Evolutionary conservation across 1,140 invertebrate genomes (phyloP).

Genomic region (Drosophila asahinai): DNA sequence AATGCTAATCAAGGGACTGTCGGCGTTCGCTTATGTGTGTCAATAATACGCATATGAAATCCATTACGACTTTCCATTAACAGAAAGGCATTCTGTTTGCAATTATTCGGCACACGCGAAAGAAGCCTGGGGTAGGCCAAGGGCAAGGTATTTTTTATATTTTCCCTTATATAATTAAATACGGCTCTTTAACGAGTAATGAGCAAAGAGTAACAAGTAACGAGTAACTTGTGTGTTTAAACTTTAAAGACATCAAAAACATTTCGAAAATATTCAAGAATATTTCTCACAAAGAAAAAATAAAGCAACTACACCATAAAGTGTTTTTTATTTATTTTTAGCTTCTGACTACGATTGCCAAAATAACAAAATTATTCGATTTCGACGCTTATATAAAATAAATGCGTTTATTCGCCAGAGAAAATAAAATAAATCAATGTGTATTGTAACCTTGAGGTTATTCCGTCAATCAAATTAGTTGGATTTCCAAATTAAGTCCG

Average conservation of each 20-base stretch:
- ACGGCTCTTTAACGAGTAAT: no score
- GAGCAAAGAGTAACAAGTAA: no score
- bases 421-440: no score
- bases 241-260: no score
- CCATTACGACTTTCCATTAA: not conserved
- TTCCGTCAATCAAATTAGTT: not conserved
- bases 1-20: conserved; percentile 13
- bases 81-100: not conserved
- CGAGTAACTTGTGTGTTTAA: no score
- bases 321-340: no score
- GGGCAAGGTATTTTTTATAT: not conserved
- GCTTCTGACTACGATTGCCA: no score
- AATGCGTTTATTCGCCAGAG: no score
- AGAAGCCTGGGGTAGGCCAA: not conserved
- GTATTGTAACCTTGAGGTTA: not conserved
- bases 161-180: no score
- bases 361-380: not conserved
- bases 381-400: not conserved
- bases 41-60: not conserved
- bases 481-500: not conserved
- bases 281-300: no score
- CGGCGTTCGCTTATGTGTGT: not conserved
- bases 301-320: no score
- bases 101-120: not conserved
- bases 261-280: no score